Evolutionary conservation across 1,140 invertebrate genomes (phyloP), one percentile per base, ranked within the genome.

Genomic region (Lerema accius): DNA sequence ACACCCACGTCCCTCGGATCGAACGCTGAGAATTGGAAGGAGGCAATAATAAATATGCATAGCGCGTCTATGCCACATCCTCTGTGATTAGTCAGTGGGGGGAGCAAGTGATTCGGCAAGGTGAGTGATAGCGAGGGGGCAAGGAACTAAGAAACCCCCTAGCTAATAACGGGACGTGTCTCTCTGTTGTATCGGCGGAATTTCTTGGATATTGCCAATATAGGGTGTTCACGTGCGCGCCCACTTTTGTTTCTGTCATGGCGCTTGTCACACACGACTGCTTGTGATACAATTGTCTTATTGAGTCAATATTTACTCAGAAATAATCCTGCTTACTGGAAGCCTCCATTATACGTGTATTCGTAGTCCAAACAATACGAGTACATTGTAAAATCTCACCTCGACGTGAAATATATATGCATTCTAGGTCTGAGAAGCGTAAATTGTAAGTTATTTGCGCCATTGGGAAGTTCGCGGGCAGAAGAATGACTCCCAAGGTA

Each of bases 161-260:
- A 78, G 85, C 85, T 88, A 90, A 90, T 88, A 90, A 88, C 71
- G 76, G 71, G 70, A 80, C 77, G 82, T 86, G 84, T 86, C 76
- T 84, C 74, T 77, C 73, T 80, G 76, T 82, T 87, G 83, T 84
- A 86, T 88, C 74, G 78, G 71, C 53, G 78, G 81, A 84, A 83
- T 86, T 81, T 82, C 87, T 86, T 87, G 77, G 84, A 89, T 90
- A 90, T 90, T 90, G 86, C 77, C 87, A 89, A 90, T 90, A 89
- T 81, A 78, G 78, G 61, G 72, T 79, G 85, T 75, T 82, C 82
- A 80, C 78, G 79, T 82, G 86, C 77, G 76, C 71, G 65, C 69
- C 53, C 67, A 76, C 76, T 86, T 86, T 89, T 87, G 85, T 89
- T 82, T 87, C 79, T 82, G 70, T 80, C 75, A 80, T 69, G 76